Evolutionary conservation across 2,113 vertebrate genomes (phyloP), one percentile per base, ranked within the genome.

Genomic region (Chinchilla lanigera): DNA sequence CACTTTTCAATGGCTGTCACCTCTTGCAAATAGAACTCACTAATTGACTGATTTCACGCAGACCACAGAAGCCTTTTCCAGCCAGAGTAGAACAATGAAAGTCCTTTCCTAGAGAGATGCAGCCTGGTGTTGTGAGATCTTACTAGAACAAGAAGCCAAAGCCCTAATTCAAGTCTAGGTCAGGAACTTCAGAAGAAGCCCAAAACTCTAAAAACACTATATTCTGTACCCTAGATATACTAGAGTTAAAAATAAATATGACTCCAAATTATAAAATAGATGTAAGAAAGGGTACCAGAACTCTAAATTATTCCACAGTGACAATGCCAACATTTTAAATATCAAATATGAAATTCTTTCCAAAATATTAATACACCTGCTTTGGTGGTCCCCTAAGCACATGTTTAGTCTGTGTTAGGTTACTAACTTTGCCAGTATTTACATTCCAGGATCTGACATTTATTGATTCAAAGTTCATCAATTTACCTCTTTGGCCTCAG

Each of bases 161-260:
- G 44, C n/a, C 3, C 28, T 30, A n/a, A 47, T 60, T 88, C 52
- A 91, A 75, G 44, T 63, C 10, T 61, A 86, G 33, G 1, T 65
- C 71, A 93, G 63, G 33, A 96, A 93, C 30, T 86, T 89, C 30
- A 93, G 33, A 88, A 94, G 35, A 89, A 92, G 7, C 67, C 30
- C 50, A 80, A 71, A 71, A 5, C 8, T 54, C 35, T 73, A 90
- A 93, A 83, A 81, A 81, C 26, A 80, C 26, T 85, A 85, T 52
- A 81, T 22, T 19, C 5, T 52, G 20, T 30, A 38, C 26, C 28
- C 38, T 10, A 22, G 71, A 86, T 33, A 54, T n/a, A 54, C 44
- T 73, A 50, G 20, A 85, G 80, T 71, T 85, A 38, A 67, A 92
- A 93, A 95, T 84, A 93, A 95, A 86, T 47, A 38, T 30, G 73